phyloP scores from a whole-genome alignment of 2,888 invertebrate species.

The Volucella inanis region DNA sequence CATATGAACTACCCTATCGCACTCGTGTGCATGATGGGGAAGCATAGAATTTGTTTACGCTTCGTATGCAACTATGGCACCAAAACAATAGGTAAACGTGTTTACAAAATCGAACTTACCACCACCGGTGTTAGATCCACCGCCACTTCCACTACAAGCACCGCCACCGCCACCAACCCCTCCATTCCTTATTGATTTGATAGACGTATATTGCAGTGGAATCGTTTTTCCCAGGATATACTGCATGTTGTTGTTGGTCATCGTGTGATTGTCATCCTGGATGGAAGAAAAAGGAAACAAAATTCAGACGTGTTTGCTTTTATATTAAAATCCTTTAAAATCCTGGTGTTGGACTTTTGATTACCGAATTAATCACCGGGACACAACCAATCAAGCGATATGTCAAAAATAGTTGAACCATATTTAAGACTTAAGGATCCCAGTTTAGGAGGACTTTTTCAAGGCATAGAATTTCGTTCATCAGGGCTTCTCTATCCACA shows the following conservation, averaged over 20 bases:
- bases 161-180: slow-evolving; percentile 36
- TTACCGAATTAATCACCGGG: slow-evolving; percentile 66
- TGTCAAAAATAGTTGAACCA: slow-evolving; percentile 66
- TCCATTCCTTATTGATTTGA: slow-evolving; percentile 74
- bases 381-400: slow-evolving; percentile 59
- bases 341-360: no score
- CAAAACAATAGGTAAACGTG: slow-evolving; percentile 49
- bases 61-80: slow-evolving; percentile 64
- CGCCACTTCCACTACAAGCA: slow-evolving; percentile 25
- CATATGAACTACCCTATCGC: slow-evolving; percentile 39
- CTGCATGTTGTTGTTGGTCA: slow-evolving; percentile 75
- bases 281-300: slow-evolving; percentile 9
- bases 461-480: neutral
- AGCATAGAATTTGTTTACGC: slow-evolving; percentile 39
- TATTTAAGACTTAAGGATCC: slow-evolving; percentile 24
- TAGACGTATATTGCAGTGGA: slow-evolving; percentile 76
- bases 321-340: neutral
- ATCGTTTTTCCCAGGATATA: slow-evolving; percentile 76
- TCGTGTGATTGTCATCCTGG: slow-evolving; percentile 77
- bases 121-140: slow-evolving; percentile 31
- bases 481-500: slow-evolving; percentile 50
- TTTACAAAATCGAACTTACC: slow-evolving; percentile 57
- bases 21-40: slow-evolving; percentile 1
- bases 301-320: neutral
- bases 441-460: neutral